A percentile compares a stretch with the other conserved stretches of the same genome.
Conservation (phyloP, 1,140 invertebrate species). For the Thaumetopoea pityocampa region DNA sequence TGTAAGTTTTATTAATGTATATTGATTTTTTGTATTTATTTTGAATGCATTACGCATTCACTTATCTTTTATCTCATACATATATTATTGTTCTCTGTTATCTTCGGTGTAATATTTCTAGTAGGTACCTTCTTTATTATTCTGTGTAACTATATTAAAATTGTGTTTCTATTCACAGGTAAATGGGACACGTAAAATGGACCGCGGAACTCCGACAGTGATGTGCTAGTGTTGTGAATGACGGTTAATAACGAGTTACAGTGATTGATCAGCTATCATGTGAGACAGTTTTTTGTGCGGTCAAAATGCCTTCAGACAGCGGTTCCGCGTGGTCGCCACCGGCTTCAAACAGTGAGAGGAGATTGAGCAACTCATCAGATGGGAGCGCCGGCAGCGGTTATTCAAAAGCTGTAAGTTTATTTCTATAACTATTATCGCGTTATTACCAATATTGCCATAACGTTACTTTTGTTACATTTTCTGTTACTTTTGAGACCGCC, state of each 20-base stretch:
- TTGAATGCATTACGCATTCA: too few species aligned
- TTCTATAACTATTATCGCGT: too few species aligned
- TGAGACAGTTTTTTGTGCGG: constrained; percentile 36
- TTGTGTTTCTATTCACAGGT: constrained; percentile 38
- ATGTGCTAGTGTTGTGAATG: constrained; percentile 40
- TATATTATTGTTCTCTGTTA: constrained; percentile 19
- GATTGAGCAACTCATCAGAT: constrained; percentile 73
- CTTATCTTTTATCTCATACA: constrained; percentile 7
- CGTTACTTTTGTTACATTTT: constrained; percentile 4
- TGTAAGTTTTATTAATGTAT: constrained; percentile 18
- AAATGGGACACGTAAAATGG: constrained; percentile 40
- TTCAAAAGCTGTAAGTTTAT: constrained; percentile 65
- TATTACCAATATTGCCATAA: constrained; percentile 5
- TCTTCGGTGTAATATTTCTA: constrained; percentile 4
- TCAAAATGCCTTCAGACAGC: constrained; percentile 68
- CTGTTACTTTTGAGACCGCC: constrained; percentile 2
- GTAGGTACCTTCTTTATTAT: constrained; percentile 5
- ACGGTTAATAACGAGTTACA: constrained; percentile 24
- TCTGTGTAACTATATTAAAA: too few species aligned
- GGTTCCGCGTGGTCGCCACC: constrained; percentile 65
- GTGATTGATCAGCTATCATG: constrained; percentile 44
- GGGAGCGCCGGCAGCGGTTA: constrained; percentile 72
- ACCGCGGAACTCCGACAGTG: constrained; percentile 30
- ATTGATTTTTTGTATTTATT: constrained; percentile 2
- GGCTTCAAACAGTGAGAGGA: constrained; percentile 60